Evolutionary conservation across 2,113 vertebrate genomes (phyloP), one percentile per base, ranked within the genome.

Genomic region (Tamias sibiricus): DNA sequence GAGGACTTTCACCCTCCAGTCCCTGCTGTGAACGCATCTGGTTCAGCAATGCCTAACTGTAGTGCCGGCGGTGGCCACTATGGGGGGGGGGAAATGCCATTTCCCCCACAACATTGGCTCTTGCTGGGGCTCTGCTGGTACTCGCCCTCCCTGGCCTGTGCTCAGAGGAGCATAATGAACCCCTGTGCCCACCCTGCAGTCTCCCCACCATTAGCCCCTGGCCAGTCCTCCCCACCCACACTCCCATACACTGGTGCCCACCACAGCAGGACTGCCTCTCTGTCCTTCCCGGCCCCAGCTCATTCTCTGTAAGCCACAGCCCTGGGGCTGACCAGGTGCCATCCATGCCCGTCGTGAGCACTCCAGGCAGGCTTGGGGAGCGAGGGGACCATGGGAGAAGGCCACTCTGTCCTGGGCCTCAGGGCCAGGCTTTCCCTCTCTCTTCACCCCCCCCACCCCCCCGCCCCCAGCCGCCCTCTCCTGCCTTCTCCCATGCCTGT

Each of bases 321-420:
- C 4, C 30, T 0, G 9, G 62, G 47, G 4, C 30, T 74, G 40
- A 5, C 10, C 44, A 24, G 30, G 11, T 79, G 80, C 77, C 81
- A 6, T 28, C 8, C 14, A 14, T 5, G 37, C 35, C 75, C 57
- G 24, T 1, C 26, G 2, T 0, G 8, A 44, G 71, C 5, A 37
- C 19, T 22, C 66, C 10, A n/a, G 13, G 30, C 22, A 5, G 24
- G 81, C 32, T 26, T 10, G 42, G 87, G 52, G 44, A 49, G 74
- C 26, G 8, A 3, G 3, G 1, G 64, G 16, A 2, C 1, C 6
- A 0, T 3, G 35, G 11, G 24, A 44, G 11, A 6, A 37, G 35
- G 47, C n/a, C n/a, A 42, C 66, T 52, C 8, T 13, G 2, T 40
- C 28, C 66, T 35, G 8, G 10, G 22, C 17, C 42, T 64, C 26